phyloP scores from a whole-genome alignment of 2,113 vertebrate genomes.

The Lagopus muta region DNA sequence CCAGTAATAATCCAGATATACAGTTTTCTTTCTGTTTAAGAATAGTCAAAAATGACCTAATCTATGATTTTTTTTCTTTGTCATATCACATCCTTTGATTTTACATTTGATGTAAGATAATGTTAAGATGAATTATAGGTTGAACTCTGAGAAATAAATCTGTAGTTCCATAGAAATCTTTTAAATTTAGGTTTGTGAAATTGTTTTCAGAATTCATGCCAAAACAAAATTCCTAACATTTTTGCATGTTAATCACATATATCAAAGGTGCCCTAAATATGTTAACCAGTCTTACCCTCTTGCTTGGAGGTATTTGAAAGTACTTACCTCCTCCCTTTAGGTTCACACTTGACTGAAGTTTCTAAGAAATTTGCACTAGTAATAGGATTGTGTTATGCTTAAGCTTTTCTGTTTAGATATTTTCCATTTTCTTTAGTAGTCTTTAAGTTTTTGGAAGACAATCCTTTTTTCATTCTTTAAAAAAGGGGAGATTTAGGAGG shows the following conservation, averaged over 20 bases:
- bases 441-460: background rate
- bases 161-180: background rate
- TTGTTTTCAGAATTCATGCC: background rate
- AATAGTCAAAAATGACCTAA: background rate
- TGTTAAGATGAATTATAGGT: background rate
- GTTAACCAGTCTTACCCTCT: background rate
- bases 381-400: background rate
- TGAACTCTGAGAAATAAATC: background rate
- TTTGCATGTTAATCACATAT: background rate
- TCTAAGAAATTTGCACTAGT: background rate
- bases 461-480: background rate
- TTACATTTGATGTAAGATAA: background rate
- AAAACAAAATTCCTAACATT: conserved; percentile 8
- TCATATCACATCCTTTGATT: background rate
- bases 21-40: background rate
- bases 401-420: background rate
- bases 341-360: background rate
- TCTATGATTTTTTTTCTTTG: background rate
- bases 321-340: background rate
- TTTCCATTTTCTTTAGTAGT: background rate
- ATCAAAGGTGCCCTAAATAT: background rate
- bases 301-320: background rate
- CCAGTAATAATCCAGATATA: background rate
- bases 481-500: background rate
- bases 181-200: background rate